Evolutionary conservation across 1,140 invertebrate genomes (phyloP), one percentile per base, ranked within the genome.

Genomic region (Prorops nasuta): DNA sequence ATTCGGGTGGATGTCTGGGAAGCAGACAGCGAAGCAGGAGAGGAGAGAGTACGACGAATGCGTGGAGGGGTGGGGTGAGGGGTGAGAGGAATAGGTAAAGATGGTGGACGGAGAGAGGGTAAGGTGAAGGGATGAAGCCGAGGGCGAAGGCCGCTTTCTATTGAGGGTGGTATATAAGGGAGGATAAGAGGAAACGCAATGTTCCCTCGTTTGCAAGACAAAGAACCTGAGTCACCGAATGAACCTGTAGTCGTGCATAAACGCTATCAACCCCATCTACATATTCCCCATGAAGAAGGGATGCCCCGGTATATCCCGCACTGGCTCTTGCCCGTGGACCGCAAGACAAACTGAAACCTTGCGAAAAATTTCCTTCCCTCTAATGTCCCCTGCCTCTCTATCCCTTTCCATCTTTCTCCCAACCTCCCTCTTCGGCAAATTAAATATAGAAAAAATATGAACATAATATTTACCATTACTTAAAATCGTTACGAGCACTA

Each of bases 191-290:
- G n/a, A n/a, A n/a, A n/a, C n/a, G n/a, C n/a, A 60, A 60, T 52
- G 58, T 40, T 61, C 61, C 55, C 66, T 72, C 63, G 68, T 72
- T 72, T 72, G 66, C 68, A 72, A 72, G 67, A 72, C 70, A 72
- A 72, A 72, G 68, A 72, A 66, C 57, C 45, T 37, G 58, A 58
- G 56, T 63, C 57, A 53, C 46, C 54, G 56, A 61, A 67, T 58
- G 67, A 66, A 59, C 64, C 66, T 56, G 62, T 69, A 64, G 64
- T 64, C 66, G 62, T 65, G 68, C 63, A 68, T 71, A 71, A 71
- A 72, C 62, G 68, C 56, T 67, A 71, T 69, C 69, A 68, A 63
- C 60, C 66, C 58, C 52, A 69, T 72, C 66, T 68, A 64, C 66
- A 69, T 69, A 69, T 63, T 60, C 51, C 45, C 42, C 38, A 51